These are phyloP conservation scores for Leptobrachium leishanense DNA, from an alignment of 2,113 vertebrate species.

Conservation along the genomic window DNA sequence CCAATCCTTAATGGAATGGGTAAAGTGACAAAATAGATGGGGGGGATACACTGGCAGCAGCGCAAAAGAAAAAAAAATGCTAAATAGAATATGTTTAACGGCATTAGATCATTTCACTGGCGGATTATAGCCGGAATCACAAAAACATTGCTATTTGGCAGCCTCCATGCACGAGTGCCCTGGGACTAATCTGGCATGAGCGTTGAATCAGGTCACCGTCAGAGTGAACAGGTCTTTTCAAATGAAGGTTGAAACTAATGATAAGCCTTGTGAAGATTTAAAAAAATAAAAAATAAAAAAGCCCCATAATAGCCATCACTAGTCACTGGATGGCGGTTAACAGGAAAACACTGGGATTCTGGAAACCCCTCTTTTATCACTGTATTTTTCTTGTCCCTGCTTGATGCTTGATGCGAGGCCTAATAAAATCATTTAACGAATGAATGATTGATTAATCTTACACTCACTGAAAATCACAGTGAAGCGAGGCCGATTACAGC, in stretches of 20 bases:
- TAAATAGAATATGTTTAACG: constrained; percentile 44
- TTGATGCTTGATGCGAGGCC: not conserved
- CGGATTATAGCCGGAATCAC: constrained; percentile 15
- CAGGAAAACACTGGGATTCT: constrained; percentile 22
- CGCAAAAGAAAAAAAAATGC: constrained; percentile 39
- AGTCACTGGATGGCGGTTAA: constrained; percentile 17
- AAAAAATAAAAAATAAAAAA: constrained; percentile 13
- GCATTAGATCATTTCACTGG: constrained; percentile 2
- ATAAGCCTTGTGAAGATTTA: constrained; percentile 41
- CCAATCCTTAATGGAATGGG: constrained; percentile 44
- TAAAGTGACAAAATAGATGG: constrained; percentile 46
- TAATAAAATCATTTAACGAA: constrained; percentile 25
- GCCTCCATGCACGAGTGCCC: constrained; percentile 33
- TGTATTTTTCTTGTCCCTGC: not conserved
- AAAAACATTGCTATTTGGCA: constrained; percentile 31
- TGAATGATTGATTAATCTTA: constrained; percentile 26
- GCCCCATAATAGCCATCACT: constrained; percentile 28
- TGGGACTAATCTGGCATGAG: constrained; percentile 44
- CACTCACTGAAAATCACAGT: constrained; percentile 17
- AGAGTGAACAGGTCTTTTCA: constrained; percentile 45
- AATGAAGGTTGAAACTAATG: constrained; percentile 45
- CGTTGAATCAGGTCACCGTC: constrained; percentile 44
- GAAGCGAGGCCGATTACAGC: not conserved
- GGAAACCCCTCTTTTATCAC: constrained; percentile 33
- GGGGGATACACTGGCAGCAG: constrained; percentile 31